These are phyloP conservation scores for Urocitellus parryii DNA, from an alignment of 2,113 vertebrate species.

Conservation along the genomic window DNA sequence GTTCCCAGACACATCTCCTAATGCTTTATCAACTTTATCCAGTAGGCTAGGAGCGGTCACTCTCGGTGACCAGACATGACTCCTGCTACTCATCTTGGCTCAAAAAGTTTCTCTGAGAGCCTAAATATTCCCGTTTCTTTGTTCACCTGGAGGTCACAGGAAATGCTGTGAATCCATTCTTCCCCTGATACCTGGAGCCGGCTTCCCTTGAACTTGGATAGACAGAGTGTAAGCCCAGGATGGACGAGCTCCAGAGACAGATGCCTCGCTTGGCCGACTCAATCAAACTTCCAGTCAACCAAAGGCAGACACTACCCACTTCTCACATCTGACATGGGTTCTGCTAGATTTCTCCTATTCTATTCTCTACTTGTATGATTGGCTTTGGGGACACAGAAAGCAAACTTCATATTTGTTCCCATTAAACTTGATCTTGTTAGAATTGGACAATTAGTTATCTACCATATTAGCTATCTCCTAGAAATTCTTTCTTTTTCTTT, in stretches of 20 bases:
- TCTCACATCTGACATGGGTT: neutral
- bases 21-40: neutral
- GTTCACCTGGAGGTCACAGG: neutral
- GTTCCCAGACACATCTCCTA: neutral
- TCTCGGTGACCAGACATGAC: neutral
- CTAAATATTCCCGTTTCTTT: neutral
- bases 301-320: neutral
- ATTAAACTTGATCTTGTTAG: neutral
- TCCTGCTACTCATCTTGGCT: neutral
- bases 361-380: neutral
- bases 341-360: neutral
- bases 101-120: neutral
- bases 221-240: neutral
- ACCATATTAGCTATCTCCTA: neutral
- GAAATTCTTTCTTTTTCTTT: no score
- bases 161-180: neutral
- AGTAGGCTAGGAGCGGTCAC: neutral
- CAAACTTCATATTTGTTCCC: neutral
- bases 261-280: neutral
- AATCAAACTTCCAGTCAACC: neutral
- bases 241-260: neutral
- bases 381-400: neutral
- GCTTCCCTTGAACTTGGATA: neutral
- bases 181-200: neutral
- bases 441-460: neutral